Base-by-base conservation (phyloP, 2,797 vertebrate species). In the Ciconia nigra region DNA sequence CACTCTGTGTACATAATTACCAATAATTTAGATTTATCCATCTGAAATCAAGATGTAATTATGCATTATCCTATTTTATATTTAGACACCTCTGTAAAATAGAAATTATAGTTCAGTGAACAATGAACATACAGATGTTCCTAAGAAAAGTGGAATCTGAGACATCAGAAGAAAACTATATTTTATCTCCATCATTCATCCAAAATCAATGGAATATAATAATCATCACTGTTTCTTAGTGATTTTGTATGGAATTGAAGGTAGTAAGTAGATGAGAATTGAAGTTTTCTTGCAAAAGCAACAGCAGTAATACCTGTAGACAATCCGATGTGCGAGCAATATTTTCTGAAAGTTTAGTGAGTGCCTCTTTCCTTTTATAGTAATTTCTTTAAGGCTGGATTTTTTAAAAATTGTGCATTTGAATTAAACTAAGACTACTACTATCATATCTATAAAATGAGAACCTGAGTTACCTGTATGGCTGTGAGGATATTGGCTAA, bases 401-500 rank as follows among this genome's bases (percentile, higher is more conserved):
- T 51, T 66, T 89, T 80, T 59, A 15, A 0, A n/a, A 89, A 89
- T 19, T 67, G 19, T 51, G 62, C 31, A 55, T 31, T 79, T 92
- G 35, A 79, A 78, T 61, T 92, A 63, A 89, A 65, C 33, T 41
- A 59, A 73, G 31, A 65, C 16, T 61, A 51, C 22, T 51, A 18
- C 4, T 83, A 51, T 22, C n/a, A 16, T 19, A 41, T 24, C 26
- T 65, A 78, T 25, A 90, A 82, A 87, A 85, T 1, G 5, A 85
- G 58, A 92, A 55, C 21, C 14, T 5, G 37, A 59, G 67, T 98
- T 99, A 99, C 99, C 99, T 99, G 99, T 90, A 99, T 97, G 67
- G 99, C 99, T 49, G 98, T 99, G 57, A 99, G 98, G 92, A 99
- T 99, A 97, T 99, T 99, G 94, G 99, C 99, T 85, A 99, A 98